Percentiles rank a stretch among this genome's conserved stretches.
Evolutionary conservation across 64 coral and sea anemone genomes (phyloP).

Genomic region (Stichodactyla mertensii): DNA sequence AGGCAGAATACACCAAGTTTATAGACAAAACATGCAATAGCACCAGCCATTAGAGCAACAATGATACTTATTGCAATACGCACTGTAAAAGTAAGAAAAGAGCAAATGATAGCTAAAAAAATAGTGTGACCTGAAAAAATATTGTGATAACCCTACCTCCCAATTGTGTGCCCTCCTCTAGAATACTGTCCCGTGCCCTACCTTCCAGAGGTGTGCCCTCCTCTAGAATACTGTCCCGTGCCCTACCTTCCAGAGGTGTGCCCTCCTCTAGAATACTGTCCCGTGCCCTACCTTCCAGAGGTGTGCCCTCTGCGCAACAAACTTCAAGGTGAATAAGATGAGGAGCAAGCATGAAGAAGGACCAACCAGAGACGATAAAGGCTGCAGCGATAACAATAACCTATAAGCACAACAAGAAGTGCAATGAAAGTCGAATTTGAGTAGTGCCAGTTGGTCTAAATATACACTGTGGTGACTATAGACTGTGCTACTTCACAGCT

Average conservation of each 20-base stretch:
- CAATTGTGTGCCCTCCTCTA: too few species aligned
- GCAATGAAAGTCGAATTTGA: not conserved
- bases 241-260: not conserved
- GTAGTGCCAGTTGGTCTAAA: too few species aligned
- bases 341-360: slow-evolving; percentile 63
- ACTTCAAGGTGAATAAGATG: slow-evolving; percentile 61
- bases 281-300: slow-evolving; percentile 48
- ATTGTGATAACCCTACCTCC: slow-evolving; percentile 32
- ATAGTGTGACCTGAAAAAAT: not conserved
- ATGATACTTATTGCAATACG: slow-evolving; percentile 75
- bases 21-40: slow-evolving; percentile 80
- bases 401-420: slow-evolving; percentile 10
- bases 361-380: slow-evolving; percentile 51
- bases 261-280: too few species aligned
- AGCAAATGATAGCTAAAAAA: not conserved
- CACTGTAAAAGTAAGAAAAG: slow-evolving; percentile 30
- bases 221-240: not conserved
- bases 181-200: not conserved
- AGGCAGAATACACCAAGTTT: slow-evolving; percentile 88
- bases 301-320: slow-evolving; percentile 54
- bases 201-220: slow-evolving; percentile 27
- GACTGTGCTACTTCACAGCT: too few species aligned
- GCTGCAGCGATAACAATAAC: slow-evolving; percentile 68
- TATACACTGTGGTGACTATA: too few species aligned
- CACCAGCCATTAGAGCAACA: slow-evolving; percentile 60